Evolutionary conservation across 2,797 vertebrate genomes (phyloP), one percentile per base, ranked within the genome.

Genomic region (Pangasius larnaudii): DNA sequence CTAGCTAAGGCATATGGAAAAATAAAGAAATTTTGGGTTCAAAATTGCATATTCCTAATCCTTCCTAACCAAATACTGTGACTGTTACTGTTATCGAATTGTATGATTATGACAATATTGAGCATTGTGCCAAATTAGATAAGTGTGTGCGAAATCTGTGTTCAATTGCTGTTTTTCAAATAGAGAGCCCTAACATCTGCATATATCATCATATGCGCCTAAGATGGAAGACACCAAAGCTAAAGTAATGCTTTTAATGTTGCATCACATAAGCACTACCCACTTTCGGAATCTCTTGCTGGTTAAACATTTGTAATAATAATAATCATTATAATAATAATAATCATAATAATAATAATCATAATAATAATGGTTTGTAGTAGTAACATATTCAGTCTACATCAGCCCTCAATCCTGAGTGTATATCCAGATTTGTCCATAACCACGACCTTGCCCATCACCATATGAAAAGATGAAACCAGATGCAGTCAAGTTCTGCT

Each of bases 401-500:
- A 24, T 56, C 30, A 67, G 51, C 6, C 10, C 9, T 39, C 51
- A 36, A 22, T n/a, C 49, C 61, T 80, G 22, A 79, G 18, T 49
- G 16, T 39, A 88, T 13, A 61, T 71, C 11, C 30, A 58, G 5
- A 49, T 14, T 56, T 24, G 7, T n/a, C 36, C 51, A 80, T 58
- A 36, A 22, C 33, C 56, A 59, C 2, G 19, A 80, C 77, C 53
- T 58, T 58, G 0, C 51, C 77, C 18, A 58, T 59, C 10, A 39
- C 53, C 33, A 63, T 24, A 30, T 56, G 42, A 67, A 78, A 16
- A 18, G 7, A 78, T 27, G 18, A 49, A 59, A 46, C 58, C 79
- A 69, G 72, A 85, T 77, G 51, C 63, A 90, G 71, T 84, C 69
- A 63, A 22, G 49, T 27, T 39, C 80, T 85, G 74, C 85, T 89